Percentiles rank a stretch among this genome's conserved stretches.
phyloP scores from a whole-genome alignment of 2,113 vertebrate genomes.

The Cheilinus undulatus region DNA sequence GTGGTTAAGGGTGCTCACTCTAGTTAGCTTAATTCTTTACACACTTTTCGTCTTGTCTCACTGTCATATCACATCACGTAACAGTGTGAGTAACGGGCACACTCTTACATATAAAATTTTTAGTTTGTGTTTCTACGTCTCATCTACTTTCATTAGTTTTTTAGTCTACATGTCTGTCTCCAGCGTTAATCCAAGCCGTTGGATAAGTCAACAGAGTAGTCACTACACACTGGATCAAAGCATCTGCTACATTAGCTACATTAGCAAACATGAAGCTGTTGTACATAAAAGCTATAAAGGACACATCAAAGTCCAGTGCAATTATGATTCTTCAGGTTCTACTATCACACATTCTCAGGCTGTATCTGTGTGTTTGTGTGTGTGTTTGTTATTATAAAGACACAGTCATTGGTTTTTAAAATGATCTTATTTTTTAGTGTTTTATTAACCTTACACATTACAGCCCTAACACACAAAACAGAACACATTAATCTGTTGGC shows the following conservation, averaged over 20 bases:
- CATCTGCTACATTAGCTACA: slow-evolving; percentile 57
- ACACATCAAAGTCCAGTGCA: slow-evolving; percentile 51
- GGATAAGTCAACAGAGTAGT: slow-evolving; percentile 82
- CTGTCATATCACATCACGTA: background rate
- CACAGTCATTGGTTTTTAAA: slow-evolving; percentile 34
- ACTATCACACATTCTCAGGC: slow-evolving; percentile 66
- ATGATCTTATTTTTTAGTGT: slow-evolving; percentile 21
- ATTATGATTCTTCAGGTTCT: slow-evolving; percentile 68
- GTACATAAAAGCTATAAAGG: slow-evolving; percentile 44
- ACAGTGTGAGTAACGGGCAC: slow-evolving; percentile 35
- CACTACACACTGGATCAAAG: slow-evolving; percentile 81
- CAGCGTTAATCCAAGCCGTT: slow-evolving; percentile 62
- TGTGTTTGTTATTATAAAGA: slow-evolving; percentile 16
- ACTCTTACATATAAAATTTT: slow-evolving; percentile 19
- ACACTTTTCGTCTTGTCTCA: slow-evolving; percentile 19
- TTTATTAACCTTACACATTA: slow-evolving; percentile 50
- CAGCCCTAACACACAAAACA: slow-evolving; percentile 36
- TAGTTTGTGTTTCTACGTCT: slow-evolving; percentile 39
- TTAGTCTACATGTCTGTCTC: slow-evolving; percentile 36
- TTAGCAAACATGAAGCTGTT: slow-evolving; percentile 52
- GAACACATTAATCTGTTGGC: slow-evolving; percentile 1
- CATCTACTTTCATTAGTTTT: slow-evolving; percentile 24
- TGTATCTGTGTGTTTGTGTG: slow-evolving; percentile 33
- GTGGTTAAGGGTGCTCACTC: slow-evolving; percentile 35
- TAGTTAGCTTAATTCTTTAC: slow-evolving; percentile 56